Conservation (phyloP, 2,888 invertebrate species). For the Drosophila affinis region DNA sequence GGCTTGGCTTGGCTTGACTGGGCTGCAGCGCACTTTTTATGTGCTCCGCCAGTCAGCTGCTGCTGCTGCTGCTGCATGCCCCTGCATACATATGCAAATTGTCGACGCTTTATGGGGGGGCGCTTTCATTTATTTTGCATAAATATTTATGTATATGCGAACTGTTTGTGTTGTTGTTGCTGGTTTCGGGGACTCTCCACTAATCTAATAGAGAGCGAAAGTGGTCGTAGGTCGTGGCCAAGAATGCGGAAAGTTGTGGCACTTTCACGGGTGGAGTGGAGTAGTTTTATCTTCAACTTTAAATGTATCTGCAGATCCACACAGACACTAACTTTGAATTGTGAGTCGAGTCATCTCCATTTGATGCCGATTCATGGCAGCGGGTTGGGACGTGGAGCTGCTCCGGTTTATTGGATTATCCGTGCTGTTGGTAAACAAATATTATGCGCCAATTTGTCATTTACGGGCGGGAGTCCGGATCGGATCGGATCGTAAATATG, state of each 20-base stretch:
- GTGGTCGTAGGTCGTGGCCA: background rate
- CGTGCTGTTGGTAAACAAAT: constrained; percentile 53
- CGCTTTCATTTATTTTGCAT: constrained; percentile 57
- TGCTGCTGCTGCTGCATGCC: constrained; percentile 22
- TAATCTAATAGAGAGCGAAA: constrained; percentile 21
- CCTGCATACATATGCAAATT: constrained; percentile 62
- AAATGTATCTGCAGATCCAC: constrained; percentile 15
- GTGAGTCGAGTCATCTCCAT: constrained; percentile 46
- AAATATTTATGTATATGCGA: constrained; percentile 69
- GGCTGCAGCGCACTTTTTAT: constrained; percentile 41
- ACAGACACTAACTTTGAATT: constrained; percentile 23
- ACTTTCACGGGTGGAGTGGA: background rate
- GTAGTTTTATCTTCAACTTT: constrained; percentile 1
- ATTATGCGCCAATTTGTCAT: constrained; percentile 72
- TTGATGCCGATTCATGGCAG: constrained; percentile 13
- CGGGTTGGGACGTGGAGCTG: background rate
- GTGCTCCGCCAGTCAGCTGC: constrained; percentile 30
- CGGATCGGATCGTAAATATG: constrained; percentile 58
- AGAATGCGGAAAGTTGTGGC: background rate
- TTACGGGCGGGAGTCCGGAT: no score
- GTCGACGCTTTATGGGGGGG: constrained; percentile 18
- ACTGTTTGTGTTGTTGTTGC: constrained; percentile 41
- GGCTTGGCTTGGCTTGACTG: constrained; percentile 14
- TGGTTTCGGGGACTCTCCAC: constrained; percentile 8
- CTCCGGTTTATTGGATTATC: constrained; percentile 39